Base-by-base conservation (phyloP, 2,888 invertebrate species). In the Psylliodes chrysocephalus region DNA sequence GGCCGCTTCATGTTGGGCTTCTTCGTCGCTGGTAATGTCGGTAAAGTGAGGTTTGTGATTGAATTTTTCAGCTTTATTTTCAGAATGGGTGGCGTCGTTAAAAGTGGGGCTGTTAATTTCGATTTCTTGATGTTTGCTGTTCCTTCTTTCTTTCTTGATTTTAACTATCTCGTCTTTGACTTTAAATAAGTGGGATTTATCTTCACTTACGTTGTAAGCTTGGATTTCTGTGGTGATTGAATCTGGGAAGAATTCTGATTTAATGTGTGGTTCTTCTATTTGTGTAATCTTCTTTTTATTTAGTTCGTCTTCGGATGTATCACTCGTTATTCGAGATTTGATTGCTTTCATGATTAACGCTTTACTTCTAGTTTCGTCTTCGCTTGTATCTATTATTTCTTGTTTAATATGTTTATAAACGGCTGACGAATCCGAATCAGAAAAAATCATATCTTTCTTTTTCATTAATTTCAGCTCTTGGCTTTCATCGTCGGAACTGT, bases 291-390 rank as follows among this genome's bases (percentile, higher is more conserved):
- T 85, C 73, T 85, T 85, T 73, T 86, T 87, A 35, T 81, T 83
- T 35, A 81, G 83, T 46, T 90, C 90, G 56, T 91, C 90, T 71
- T 91, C 92, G 33, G 92, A 91, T 1, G 92, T 90, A 76, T 94
- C 93, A 7, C 92, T 92, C 63, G 90, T 88, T 63, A 93, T 92
- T 18, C 91, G 87, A 17, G 90, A 88, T 71, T 90, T 80, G 0
- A 90, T 90, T 73, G 89, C 88, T 77, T 91, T 90, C 60, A 90
- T 86, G 1, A 84, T 83, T 0, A 88, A 84, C 1, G 87, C 83
- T 78, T 90, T 90, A 14, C 73, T 75, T 30, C 76, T 75, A 40
- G 71, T 79, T 85, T 80, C 82, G 81, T 79, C 84, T 56, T 81
- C 81, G 53, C 80, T 81, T 53, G 84, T 81, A 30, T 85, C 85